These are phyloP conservation scores for Tethea ocularis DNA, from an alignment of 2,888 invertebrate species.

Conservation along the genomic window DNA sequence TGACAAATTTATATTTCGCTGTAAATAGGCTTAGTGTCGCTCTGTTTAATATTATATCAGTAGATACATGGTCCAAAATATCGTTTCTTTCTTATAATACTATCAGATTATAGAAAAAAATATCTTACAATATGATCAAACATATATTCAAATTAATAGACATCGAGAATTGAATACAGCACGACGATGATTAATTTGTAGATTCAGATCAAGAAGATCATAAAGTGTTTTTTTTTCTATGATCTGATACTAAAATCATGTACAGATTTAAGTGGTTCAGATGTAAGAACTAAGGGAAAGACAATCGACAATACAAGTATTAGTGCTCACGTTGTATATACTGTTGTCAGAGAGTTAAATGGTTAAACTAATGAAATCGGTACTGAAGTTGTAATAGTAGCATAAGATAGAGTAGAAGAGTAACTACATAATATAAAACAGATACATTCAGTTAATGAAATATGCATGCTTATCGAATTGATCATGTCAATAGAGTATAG, in stretches of 20 bases:
- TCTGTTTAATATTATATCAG: conserved; percentile 43
- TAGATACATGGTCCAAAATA: conserved; percentile 52
- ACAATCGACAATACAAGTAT: conserved; percentile 72
- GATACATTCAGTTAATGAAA: background rate
- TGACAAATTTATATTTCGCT: conserved; percentile 42
- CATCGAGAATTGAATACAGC: too few relatives aligned
- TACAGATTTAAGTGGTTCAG: conserved; percentile 47
- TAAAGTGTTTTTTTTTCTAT: conserved; percentile 10
- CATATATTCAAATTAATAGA: too few relatives aligned
- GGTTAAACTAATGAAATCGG: conserved; percentile 44
- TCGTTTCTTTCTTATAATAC: conserved; percentile 36
- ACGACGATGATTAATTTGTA: too few relatives aligned
- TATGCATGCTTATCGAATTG: conserved; percentile 18
- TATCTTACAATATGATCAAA: background rate
- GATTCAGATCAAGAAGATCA: background rate
- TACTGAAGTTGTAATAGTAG: conserved; percentile 40
- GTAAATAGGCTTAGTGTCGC: conserved; percentile 51
- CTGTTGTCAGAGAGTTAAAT: conserved; percentile 52
- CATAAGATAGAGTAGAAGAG: conserved; percentile 10
- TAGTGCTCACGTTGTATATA: conserved; percentile 74
- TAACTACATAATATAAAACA: too few relatives aligned
- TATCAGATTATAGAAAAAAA: conserved; percentile 10
- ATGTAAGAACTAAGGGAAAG: conserved; percentile 51
- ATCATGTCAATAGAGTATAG: conserved; percentile 26
- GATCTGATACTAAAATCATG: conserved; percentile 22